Percentiles rank a stretch among this genome's conserved stretches.
Conservation (phyloP, 2,113 vertebrate species). For the Heteronetta atricapilla region DNA sequence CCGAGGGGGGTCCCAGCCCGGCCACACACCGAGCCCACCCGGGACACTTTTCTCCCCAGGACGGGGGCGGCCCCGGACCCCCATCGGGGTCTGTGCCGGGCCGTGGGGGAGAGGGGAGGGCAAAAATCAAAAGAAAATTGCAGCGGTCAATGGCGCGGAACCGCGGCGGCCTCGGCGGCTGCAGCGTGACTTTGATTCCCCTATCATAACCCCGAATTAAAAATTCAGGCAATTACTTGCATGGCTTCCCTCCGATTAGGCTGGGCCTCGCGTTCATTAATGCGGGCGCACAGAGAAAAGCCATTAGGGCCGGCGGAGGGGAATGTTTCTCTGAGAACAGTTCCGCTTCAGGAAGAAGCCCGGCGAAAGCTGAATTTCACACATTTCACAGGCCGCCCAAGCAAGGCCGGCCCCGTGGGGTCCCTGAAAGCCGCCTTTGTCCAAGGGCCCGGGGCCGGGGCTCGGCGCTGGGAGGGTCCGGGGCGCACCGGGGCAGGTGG, state of each 20-base stretch:
- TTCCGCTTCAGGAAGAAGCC: constrained; percentile 82
- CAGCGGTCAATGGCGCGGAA: constrained; percentile 81
- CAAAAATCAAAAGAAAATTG: constrained; percentile 66
- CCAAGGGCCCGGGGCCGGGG: neutral
- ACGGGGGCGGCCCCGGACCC: neutral
- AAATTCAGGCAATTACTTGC: constrained; percentile 97
- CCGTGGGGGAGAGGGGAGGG: neutral
- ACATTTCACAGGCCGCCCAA: constrained; percentile 70
- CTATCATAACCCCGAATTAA: constrained; percentile 87
- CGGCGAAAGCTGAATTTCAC: constrained; percentile 76
- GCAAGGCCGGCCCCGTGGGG: neutral
- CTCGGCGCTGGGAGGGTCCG: too few relatives aligned
- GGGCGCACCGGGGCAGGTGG: neutral
- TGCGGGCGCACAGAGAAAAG: constrained; percentile 88
- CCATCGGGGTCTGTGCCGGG: neutral
- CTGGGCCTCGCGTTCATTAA: constrained; percentile 90
- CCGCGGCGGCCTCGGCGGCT: constrained; percentile 74
- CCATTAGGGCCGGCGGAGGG: constrained; percentile 86
- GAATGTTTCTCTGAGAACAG: constrained; percentile 87
- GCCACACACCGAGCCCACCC: neutral
- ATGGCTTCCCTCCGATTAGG: constrained; percentile 91
- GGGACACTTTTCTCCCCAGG: neutral
- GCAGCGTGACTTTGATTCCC: constrained; percentile 85
- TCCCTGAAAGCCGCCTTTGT: constrained; percentile 73
- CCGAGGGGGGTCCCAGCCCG: neutral